Evolutionary conservation across 2,113 vertebrate genomes (phyloP).

Genomic region (Corvus moneduloides): DNA sequence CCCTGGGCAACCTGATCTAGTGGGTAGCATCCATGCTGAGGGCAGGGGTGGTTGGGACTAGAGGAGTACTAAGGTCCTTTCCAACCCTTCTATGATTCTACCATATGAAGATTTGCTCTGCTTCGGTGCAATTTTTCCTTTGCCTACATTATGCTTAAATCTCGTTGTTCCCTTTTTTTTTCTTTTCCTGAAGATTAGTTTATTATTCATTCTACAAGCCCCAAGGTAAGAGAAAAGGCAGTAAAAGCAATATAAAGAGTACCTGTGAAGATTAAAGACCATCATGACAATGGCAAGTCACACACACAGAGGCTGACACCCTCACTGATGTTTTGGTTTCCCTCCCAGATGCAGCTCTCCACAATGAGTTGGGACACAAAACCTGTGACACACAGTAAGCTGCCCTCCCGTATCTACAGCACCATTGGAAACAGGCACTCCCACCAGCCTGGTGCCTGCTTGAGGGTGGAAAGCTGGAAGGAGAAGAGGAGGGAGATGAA

Average conservation of each 20-base stretch:
- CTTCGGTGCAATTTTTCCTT: neutral
- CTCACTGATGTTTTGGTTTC: neutral
- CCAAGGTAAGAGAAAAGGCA: neutral
- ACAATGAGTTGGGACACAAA: rapidly evolving
- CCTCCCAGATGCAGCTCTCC: neutral
- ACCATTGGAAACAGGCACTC: neutral
- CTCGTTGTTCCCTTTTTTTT: neutral
- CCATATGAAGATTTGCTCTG: neutral
- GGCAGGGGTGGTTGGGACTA: neutral
- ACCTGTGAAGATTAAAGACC: neutral
- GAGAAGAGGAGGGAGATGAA: neutral
- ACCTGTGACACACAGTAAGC: neutral
- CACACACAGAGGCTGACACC: neutral
- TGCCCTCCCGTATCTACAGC: neutral
- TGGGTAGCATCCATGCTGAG: neutral
- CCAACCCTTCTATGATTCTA: neutral
- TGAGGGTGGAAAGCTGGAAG: rapidly evolving
- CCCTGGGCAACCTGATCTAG: neutral
- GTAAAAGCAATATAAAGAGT: neutral
- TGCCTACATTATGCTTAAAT: neutral
- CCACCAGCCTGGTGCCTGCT: neutral
- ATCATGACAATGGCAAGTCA: neutral
- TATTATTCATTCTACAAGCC: neutral
- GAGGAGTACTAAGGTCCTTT: neutral
- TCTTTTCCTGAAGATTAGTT: neutral